Base-by-base conservation (phyloP, 1,140 invertebrate species). In the Nasonia vitripennis region DNA sequence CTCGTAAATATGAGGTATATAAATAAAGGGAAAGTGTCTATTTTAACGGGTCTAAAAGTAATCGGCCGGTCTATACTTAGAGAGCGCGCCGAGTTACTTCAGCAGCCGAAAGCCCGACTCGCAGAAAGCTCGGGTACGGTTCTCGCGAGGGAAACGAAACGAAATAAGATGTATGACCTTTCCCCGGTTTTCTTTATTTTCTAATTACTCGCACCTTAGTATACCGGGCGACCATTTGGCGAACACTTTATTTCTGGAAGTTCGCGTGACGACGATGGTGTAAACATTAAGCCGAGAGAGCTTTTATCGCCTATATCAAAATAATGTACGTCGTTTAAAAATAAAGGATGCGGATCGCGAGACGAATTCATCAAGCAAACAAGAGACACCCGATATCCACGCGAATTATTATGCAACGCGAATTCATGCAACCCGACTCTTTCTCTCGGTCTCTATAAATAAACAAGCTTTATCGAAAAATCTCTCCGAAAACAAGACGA, bases 21-120 rank as follows among this genome's bases (percentile, higher is more conserved):
- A 75, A 70, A 83, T 78, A 77, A 20, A 68, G 67, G 34, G 77
- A 85, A 74, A 74, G 77, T 45, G 0, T 73, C 70, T 81, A 85
- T 75, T 85, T 85, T 74, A 41, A 77, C 31, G n/a, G 67, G 34
- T 77, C 41, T 81, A 85, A 81, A 75, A 81, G 78, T 75, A 77
- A 85, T 79, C 78, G 12, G 5, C 6, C 27, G 2, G 71, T 41
- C 78, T 85, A 85, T 27, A 77, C 31, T 85, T 85, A 81, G 51
- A 74, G 7, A 12, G n/a, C 34, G 45, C 34, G 41, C 62, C 3
- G 27, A 80, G 48, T 12, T 51, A 68, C 37, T 37, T 73, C 37
- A 45, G 82, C 41, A 14, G 23, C 34, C 34, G 37, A 37, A 67
- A 62, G 12, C 51, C 7, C 55, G 2, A 37, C 34, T 68, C 62